A percentile compares a stretch with the other conserved stretches of the same genome.
phyloP scores from a whole-genome alignment of 1,140 invertebrate species.

The Chrysomallon squamiferum region DNA sequence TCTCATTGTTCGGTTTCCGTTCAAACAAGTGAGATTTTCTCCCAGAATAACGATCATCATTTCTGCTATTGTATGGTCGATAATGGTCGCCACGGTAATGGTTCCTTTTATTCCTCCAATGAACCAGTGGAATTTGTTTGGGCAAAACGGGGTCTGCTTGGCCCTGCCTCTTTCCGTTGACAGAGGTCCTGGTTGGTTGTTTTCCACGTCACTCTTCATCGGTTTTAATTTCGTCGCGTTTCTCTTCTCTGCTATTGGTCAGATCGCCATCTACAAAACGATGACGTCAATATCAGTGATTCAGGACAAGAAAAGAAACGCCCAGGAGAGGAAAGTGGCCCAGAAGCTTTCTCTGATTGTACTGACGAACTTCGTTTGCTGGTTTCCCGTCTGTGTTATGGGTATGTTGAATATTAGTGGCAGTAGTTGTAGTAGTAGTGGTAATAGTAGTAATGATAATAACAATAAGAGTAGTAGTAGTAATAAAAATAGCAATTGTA shows the following conservation, averaged over 20 bases:
- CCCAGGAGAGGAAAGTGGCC: constrained; percentile 22
- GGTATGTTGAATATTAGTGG: constrained; percentile 6
- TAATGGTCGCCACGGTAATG: constrained; percentile 19
- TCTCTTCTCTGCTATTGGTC: constrained; percentile 26
- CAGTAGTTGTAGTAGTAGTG: not conserved
- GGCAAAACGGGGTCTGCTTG: constrained; percentile 31
- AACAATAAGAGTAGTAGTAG: not conserved
- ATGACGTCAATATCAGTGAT: constrained; percentile 16
- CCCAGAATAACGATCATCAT: constrained; percentile 10
- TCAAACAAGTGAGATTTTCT: constrained; percentile 16
- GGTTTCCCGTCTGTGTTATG: constrained; percentile 34
- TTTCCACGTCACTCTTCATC: constrained; percentile 30
- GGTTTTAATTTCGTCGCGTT: constrained; percentile 31
- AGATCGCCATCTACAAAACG: constrained; percentile 25
- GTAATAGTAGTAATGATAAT: not conserved
- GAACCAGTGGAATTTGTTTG: constrained; percentile 24
- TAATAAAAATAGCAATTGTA: not conserved
- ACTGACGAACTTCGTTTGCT: constrained; percentile 29
- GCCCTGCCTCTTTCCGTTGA: constrained; percentile 33
- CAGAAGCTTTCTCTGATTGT: constrained; percentile 21
- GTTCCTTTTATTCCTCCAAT: constrained; percentile 25
- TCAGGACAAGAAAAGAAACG: constrained; percentile 2
- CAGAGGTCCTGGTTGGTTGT: constrained; percentile 27
- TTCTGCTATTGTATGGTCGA: constrained; percentile 17
- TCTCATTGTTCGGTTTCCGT: constrained; percentile 40